These are phyloP conservation scores for Meliscaeva auricollis DNA, from an alignment of 2,888 invertebrate species.

Conservation along the genomic window DNA sequence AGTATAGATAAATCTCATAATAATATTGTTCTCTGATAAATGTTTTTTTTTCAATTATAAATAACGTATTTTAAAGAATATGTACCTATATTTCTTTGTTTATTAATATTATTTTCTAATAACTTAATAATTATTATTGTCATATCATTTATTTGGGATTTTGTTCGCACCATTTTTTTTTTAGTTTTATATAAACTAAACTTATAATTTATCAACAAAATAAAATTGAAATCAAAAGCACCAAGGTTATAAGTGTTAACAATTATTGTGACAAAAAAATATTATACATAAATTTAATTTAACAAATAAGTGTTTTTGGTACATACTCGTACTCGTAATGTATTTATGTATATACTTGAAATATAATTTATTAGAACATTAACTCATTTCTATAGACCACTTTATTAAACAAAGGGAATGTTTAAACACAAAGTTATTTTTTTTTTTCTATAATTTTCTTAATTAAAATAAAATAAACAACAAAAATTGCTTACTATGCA, in stretches of 20 bases:
- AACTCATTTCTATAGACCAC: constrained; percentile 8
- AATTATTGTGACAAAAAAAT: constrained; percentile 21
- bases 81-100: constrained; percentile 3
- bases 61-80: constrained; percentile 9
- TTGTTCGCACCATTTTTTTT: constrained; percentile 27
- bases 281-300: constrained; percentile 16
- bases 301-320: constrained; percentile 10
- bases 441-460: too few relatives aligned
- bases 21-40: constrained; percentile 17
- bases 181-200: neutral
- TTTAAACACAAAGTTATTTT: constrained; percentile 4
- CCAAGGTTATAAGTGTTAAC: neutral
- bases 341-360: too few relatives aligned
- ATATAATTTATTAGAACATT: neutral
- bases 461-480: constrained; percentile 13
- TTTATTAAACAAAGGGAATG: constrained; percentile 42
- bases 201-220: constrained; percentile 17
- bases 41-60: neutral
- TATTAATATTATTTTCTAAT: neutral
- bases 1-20: constrained; percentile 7
- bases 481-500: constrained; percentile 7
- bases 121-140: constrained; percentile 36
- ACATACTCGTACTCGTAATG: too few relatives aligned
- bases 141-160: constrained; percentile 30
- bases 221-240: constrained; percentile 16